These are phyloP conservation scores for Eufriesea mexicana DNA, from an alignment of 1,140 invertebrate genomes.

Conservation along the genomic window DNA sequence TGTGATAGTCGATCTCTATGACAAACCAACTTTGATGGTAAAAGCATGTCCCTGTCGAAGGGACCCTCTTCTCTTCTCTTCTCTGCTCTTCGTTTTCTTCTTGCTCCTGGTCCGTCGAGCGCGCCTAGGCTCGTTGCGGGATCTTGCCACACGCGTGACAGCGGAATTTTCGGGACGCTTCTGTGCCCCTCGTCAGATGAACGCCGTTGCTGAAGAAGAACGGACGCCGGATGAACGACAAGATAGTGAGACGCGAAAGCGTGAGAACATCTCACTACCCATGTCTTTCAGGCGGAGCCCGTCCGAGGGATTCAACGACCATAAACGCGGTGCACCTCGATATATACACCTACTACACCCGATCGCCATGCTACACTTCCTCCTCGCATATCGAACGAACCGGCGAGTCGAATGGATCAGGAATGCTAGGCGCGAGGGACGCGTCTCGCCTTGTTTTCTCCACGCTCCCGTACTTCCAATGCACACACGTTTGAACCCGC, in stretches of 20 bases:
- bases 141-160: too few species aligned
- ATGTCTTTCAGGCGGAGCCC: conserved; percentile 92
- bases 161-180: too few species aligned
- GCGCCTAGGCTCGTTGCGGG: too few species aligned
- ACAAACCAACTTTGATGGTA: conserved; percentile 90
- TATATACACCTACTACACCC: neutral
- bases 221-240: conserved; percentile 92
- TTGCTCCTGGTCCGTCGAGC: neutral
- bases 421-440: conserved; percentile 26
- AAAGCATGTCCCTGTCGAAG: conserved; percentile 77
- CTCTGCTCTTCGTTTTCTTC: neutral
- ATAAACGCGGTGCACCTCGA: neutral
- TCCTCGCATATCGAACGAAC: neutral
- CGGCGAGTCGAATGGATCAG: conserved; percentile 1
- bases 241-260: conserved; percentile 92
- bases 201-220: conserved; percentile 38
- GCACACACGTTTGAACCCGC: neutral
- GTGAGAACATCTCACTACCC: conserved; percentile 94
- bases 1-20: conserved; percentile 90
- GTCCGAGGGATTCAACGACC: conserved; percentile 17
- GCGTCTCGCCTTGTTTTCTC: neutral
- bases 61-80: neutral
- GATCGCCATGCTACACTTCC: neutral
- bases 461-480: neutral
- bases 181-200: neutral